phyloP scores from a whole-genome alignment of 37 sponge, comb jelly and placozoan genomes.

The Halichondria panicea region DNA sequence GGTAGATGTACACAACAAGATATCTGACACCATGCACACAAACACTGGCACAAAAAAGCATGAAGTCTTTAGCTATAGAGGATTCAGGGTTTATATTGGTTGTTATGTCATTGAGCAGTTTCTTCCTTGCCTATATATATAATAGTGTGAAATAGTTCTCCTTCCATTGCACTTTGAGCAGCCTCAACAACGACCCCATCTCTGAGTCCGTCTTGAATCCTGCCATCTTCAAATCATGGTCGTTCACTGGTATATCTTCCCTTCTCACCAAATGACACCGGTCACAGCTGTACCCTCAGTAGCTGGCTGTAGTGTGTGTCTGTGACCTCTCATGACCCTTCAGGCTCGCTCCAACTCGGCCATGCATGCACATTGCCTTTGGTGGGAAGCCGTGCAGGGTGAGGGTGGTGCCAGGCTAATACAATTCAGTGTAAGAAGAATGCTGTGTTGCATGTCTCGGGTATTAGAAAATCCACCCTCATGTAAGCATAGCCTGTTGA shows the following conservation, averaged over 20 bases:
- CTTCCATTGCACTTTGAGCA: constrained; percentile 78
- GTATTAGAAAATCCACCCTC: too few species aligned
- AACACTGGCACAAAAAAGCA: too few species aligned
- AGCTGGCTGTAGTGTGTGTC: constrained; percentile 61
- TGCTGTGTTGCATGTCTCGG: too few species aligned
- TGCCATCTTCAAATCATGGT: constrained; percentile 62
- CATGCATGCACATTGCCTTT: constrained; percentile 26
- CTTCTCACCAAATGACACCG: neutral
- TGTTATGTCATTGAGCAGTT: constrained; percentile 52
- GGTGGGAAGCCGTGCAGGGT: constrained; percentile 52
- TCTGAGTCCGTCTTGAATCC: constrained; percentile 68
- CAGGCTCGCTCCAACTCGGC: constrained; percentile 79
- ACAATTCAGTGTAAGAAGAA: too few species aligned
- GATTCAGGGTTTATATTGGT: too few species aligned
- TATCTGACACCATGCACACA: too few species aligned
- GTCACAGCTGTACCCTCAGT: constrained; percentile 52
- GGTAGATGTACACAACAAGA: too few species aligned
- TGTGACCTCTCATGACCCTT: constrained; percentile 13
- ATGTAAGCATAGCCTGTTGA: too few species aligned
- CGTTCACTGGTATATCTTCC: constrained; percentile 76
- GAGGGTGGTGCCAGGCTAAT: too few species aligned
- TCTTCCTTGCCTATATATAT: constrained; percentile 86
- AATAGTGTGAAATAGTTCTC: constrained; percentile 73
- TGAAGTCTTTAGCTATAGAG: neutral
- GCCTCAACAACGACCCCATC: constrained; percentile 49